These are phyloP conservation scores for Ictidomys tridecemlineatus DNA, from an alignment of 2,113 vertebrate genomes.

Conservation along the genomic window DNA sequence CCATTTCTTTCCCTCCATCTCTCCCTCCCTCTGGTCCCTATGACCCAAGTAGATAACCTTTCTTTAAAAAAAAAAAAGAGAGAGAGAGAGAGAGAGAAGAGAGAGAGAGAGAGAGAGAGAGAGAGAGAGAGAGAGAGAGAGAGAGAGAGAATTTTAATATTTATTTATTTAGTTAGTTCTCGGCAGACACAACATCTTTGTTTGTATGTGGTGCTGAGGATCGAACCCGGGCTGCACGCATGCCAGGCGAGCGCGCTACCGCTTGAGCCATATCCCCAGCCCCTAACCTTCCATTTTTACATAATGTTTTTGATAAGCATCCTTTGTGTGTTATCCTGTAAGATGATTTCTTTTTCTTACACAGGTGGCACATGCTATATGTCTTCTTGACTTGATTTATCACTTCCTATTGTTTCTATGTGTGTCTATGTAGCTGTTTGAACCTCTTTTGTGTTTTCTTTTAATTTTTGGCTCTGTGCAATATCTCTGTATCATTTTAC, in stretches of 20 bases:
- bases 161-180: no score
- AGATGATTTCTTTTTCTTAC: neutral
- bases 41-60: neutral
- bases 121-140: no score
- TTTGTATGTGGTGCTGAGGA: no score
- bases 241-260: no score
- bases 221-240: no score
- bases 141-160: no score
- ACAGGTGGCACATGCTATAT: neutral
- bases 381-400: neutral
- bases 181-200: no score
- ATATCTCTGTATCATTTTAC: neutral
- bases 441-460: neutral
- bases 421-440: neutral
- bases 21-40: neutral
- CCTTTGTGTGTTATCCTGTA: neutral
- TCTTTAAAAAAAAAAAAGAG: no score
- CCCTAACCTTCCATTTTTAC: neutral
- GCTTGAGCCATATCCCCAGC: no score
- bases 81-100: no score
- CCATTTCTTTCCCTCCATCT: rapidly evolving
- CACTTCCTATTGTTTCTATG: neutral
- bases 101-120: no score
- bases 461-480: neutral
- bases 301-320: neutral